Conservation (phyloP, 2,797 vertebrate species). For the Hephaestus fuliginosus region DNA sequence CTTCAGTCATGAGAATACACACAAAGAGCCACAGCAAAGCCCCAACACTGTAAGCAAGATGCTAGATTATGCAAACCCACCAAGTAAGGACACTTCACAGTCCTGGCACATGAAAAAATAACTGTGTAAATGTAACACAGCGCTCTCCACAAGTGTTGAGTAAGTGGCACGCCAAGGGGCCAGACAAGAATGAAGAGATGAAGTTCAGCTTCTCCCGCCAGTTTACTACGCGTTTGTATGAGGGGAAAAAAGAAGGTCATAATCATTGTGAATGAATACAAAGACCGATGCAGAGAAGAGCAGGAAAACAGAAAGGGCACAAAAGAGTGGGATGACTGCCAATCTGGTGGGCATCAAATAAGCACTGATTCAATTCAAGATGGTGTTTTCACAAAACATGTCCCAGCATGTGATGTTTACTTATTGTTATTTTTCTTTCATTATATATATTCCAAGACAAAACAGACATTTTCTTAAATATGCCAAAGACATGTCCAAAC, state of each 20-base stretch:
- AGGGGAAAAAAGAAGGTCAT: background rate
- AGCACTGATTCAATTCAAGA: background rate
- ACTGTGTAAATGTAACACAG: too few species aligned
- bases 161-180: background rate
- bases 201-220: background rate
- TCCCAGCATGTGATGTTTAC: background rate
- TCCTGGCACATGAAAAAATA: background rate
- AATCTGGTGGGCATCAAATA: background rate
- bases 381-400: background rate
- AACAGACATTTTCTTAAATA: background rate
- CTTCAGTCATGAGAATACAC: background rate
- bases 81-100: background rate
- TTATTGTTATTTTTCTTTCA: background rate
- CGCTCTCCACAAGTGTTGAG: background rate
- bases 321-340: background rate
- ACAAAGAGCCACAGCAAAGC: constrained; percentile 7
- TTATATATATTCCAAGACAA: background rate
- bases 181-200: background rate
- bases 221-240: background rate
- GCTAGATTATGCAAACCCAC: background rate
- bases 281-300: background rate
- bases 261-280: background rate
- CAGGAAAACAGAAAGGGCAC: background rate
- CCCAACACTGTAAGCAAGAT: background rate
- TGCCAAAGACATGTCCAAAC: background rate